A percentile compares a stretch with the other conserved stretches of the same genome.
Evolutionary conservation across 2,797 vertebrate species (phyloP).

Genomic region (Cryptoprocta ferox): DNA sequence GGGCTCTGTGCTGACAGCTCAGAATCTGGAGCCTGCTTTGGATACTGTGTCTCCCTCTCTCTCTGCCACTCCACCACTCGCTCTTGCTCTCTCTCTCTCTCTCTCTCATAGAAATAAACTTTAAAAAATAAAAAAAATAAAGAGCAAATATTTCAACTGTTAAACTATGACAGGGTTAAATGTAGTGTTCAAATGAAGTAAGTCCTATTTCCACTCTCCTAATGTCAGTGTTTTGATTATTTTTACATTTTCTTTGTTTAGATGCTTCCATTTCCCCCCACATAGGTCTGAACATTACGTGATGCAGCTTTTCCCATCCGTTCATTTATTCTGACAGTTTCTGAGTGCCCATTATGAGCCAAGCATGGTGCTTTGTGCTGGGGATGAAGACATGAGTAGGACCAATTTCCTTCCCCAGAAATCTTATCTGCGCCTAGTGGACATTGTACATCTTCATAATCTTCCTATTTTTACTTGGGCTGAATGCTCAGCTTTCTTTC

Average conservation of each 20-base stretch:
- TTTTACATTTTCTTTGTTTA: background rate
- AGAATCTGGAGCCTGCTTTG: too few relatives aligned
- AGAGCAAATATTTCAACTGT: background rate
- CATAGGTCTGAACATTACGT: background rate
- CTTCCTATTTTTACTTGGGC: background rate
- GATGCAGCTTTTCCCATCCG: background rate
- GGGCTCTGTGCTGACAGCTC: too few relatives aligned
- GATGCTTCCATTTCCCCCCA: background rate
- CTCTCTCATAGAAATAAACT: too few relatives aligned
- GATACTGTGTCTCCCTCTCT: too few relatives aligned
- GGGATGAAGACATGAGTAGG: background rate
- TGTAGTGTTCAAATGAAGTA: background rate
- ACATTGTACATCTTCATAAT: background rate
- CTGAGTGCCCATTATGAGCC: background rate
- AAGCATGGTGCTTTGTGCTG: background rate
- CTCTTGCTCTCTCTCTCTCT: too few relatives aligned
- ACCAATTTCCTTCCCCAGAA: background rate
- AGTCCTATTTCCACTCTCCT: background rate
- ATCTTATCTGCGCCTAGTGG: accelerated
- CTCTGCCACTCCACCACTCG: too few relatives aligned
- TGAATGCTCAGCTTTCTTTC: background rate
- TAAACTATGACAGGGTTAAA: background rate
- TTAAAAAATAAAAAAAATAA: background rate
- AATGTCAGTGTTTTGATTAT: background rate
- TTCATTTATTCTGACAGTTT: background rate